Base-by-base conservation (phyloP, 2,113 vertebrate species). In the Chascanopsetta lugubris region DNA sequence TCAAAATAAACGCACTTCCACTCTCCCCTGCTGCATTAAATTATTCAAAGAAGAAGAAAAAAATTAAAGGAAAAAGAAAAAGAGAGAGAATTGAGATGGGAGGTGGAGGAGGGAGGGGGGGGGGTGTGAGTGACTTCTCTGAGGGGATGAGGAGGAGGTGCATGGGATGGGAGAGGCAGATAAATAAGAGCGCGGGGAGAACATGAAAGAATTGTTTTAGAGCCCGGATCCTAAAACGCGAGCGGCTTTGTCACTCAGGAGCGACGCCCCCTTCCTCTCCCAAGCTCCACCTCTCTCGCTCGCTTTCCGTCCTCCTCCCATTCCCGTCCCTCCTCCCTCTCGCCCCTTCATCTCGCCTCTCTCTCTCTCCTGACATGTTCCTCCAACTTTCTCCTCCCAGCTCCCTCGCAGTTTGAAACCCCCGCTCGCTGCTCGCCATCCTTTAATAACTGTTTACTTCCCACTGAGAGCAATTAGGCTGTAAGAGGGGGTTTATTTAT, bases 1-100 rank as follows among this genome's bases (percentile, higher is more conserved):
- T 91, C 86, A 89, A 92, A 93, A 92, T 90, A 92, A 89, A 87
- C 65, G 86, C 79, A 90, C 85, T 92, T 85, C 87, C 86, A 85
- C 79, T 88, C 73, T 83, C 83, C 88, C 74, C 80, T 78, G 89
- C 85, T 87, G 82, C 80, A 67, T 84, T 92, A 90, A 92, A 93
- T 92, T 90, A 92, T 93, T 93, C 85, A 93, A 88, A 86, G 77
- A 75, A 66, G 70, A 80, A 61, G 54, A 83, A 77, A 70, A 85
- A 88, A 79, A 80, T 57, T 82, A 85, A 89, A 80, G 74, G 79
- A 84, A 72, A 69, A 63, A 71, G 74, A 76, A 69, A 36, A 45
- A 54, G 69, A 51, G 70, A 57, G 73, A 80, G 77, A 76, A 74
- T 38, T 69, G 57, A 76, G 17, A 79, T 54, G 70, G 30, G 48